Conservation (phyloP, 2,797 vertebrate genomes). For the Halcyon badia region DNA sequence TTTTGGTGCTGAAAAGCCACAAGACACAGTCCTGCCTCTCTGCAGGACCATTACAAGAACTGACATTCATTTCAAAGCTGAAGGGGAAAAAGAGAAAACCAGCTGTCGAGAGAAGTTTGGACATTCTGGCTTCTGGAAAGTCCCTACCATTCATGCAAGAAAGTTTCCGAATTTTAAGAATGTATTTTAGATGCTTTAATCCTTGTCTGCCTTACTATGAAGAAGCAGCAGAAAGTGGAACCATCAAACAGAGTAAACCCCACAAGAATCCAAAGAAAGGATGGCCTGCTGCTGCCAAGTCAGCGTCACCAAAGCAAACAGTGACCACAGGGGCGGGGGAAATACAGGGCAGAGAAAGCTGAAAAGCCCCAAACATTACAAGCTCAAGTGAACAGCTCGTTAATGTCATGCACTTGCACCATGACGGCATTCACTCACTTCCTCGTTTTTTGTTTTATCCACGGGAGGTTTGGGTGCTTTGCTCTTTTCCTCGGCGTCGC, state of each 20-base stretch:
- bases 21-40: background rate
- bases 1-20: background rate
- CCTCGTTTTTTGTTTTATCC: slow-evolving; percentile 82
- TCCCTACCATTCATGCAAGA: background rate
- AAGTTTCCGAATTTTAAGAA: background rate
- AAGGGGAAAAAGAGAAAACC: background rate
- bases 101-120: background rate
- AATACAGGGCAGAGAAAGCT: background rate
- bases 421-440: slow-evolving; percentile 70
- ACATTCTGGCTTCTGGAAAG: background rate
- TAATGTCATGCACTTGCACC: background rate
- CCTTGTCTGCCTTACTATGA: background rate
- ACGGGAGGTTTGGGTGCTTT: slow-evolving; percentile 41
- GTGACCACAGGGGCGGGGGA: background rate
- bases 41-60: rapidly evolving
- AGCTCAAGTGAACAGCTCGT: background rate
- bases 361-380: background rate
- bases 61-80: background rate
- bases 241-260: background rate
- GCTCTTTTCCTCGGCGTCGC: slow-evolving; percentile 47
- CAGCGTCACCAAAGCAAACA: background rate
- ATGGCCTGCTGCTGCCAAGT: background rate
- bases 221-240: background rate
- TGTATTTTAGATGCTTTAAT: background rate
- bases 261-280: background rate